phyloP scores from a whole-genome alignment of 2,113 vertebrate species.

The Odocoileus virginianus region DNA sequence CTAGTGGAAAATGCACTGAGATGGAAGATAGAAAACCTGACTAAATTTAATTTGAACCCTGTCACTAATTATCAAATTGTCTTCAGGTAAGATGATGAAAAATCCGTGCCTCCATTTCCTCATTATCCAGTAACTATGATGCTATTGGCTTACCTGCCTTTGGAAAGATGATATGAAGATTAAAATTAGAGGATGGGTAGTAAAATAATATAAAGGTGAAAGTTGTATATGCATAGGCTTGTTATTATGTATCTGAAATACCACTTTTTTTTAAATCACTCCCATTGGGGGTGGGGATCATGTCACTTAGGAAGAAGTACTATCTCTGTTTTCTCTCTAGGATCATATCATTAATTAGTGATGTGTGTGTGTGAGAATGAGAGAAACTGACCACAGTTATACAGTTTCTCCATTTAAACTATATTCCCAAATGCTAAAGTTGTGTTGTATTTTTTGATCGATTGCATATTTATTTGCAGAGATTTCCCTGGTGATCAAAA shows the following conservation, averaged over 20 bases:
- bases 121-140: neutral
- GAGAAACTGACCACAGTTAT: neutral
- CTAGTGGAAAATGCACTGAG: neutral
- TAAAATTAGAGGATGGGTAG: slow-evolving; percentile 20
- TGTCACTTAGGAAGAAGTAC: neutral
- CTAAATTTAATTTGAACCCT: neutral
- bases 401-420: neutral
- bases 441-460: neutral
- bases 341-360: neutral
- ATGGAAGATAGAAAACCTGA: neutral
- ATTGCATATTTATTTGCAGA: neutral
- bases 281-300: too few relatives aligned
- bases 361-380: neutral
- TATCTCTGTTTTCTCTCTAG: neutral
- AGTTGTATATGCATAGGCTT: neutral
- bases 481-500: neutral
- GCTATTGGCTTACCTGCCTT: slow-evolving; percentile 8
- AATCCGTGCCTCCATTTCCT: slow-evolving; percentile 7
- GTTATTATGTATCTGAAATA: neutral
- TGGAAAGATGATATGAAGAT: neutral
- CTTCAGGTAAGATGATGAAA: neutral
- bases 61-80: slow-evolving; percentile 20
- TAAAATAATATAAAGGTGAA: neutral
- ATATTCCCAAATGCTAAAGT: neutral
- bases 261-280: neutral